Percentiles rank a stretch among this genome's conserved stretches.
phyloP scores from a whole-genome alignment of 2,888 invertebrate species.

The Netelia fuscicornis region DNA sequence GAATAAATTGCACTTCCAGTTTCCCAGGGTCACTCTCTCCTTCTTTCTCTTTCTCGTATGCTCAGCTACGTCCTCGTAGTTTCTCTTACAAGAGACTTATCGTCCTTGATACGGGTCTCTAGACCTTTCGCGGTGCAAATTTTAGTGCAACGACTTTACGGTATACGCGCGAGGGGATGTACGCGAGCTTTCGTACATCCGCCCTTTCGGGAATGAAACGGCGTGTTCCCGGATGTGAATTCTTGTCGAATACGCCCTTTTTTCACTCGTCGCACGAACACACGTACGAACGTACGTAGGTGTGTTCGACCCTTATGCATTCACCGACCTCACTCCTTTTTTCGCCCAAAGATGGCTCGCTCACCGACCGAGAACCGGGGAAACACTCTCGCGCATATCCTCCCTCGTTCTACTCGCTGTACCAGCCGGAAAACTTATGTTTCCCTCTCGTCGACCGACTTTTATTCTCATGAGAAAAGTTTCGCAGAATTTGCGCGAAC shows the following conservation, averaged over 20 bases:
- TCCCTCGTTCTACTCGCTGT: not conserved
- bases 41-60: not conserved
- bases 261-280: too few relatives aligned
- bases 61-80: not conserved
- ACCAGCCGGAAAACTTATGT: not conserved
- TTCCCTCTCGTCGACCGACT: not conserved
- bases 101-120: conserved; percentile 26
- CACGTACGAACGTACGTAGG: too few relatives aligned
- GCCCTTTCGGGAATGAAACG: not conserved
- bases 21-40: not conserved
- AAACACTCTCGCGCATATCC: not conserved
- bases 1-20: conserved; percentile 32
- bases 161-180: not conserved
- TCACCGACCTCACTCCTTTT: too few relatives aligned
- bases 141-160: not conserved
- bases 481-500: not conserved
- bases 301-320: too few relatives aligned
- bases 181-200: not conserved
- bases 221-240: not conserved
- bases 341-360: not conserved
- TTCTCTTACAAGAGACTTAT: conserved; percentile 42
- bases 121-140: not conserved
- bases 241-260: too few relatives aligned
- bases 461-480: not conserved
- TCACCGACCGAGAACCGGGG: not conserved